Percentiles rank a stretch among this genome's conserved stretches.
These are phyloP conservation scores for Lasius fuliginosus DNA, from an alignment of 2,888 invertebrate genomes.

Conservation along the genomic window DNA sequence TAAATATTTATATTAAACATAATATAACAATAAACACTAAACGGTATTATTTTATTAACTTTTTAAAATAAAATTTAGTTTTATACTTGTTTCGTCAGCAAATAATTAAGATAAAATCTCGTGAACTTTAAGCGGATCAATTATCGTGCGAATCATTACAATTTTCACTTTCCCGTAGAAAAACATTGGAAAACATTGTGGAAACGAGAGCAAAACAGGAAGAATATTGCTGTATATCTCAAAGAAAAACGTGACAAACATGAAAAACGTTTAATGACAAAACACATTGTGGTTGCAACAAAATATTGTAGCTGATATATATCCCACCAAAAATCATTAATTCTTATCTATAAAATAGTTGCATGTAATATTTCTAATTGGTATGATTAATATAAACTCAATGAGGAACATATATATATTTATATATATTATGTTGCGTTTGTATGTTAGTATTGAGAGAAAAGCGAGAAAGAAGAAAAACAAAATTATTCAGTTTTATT, in stretches of 20 bases:
- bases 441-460: not conserved
- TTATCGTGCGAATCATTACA: conserved; percentile 10
- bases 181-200: conserved; percentile 24
- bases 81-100: not conserved
- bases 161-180: conserved; percentile 20
- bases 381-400: not conserved
- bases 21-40: not conserved
- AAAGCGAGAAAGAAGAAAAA: not conserved
- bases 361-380: not conserved
- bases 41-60: not conserved
- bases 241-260: conserved; percentile 4
- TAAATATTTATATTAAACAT: not conserved
- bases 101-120: not conserved
- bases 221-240: not conserved
- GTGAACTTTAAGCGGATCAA: not conserved
- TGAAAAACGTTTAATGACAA: not conserved
- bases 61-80: not conserved
- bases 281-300: not conserved
- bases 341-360: not conserved
- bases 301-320: not conserved
- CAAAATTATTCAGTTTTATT: not conserved
- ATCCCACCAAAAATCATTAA: not conserved
- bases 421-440: too few species aligned
- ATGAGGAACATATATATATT: not conserved
- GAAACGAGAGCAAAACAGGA: conserved; percentile 10